Base-by-base conservation (phyloP, 2,888 invertebrate genomes). In the Mylabris sibirica region DNA sequence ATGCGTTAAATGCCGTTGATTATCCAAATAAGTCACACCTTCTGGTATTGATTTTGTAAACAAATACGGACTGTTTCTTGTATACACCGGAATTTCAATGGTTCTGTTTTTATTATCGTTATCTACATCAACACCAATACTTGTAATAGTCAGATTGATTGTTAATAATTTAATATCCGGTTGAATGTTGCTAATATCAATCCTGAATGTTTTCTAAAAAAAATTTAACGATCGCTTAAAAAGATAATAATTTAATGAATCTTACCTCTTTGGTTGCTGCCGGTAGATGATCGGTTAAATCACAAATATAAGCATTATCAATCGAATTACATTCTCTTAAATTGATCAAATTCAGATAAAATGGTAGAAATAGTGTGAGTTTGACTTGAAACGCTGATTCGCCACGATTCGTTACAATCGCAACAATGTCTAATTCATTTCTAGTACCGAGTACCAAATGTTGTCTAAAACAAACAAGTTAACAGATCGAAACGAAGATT, bases 341-440 rank as follows among this genome's bases (percentile, higher is more conserved):
- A 75, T 72, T 38, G 79, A 75, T 64, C 63, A 81, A 71, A 26
- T 77, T 76, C 11, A 76, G 65, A 26, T 73, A 65, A 6, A 63
- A 30, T 0, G 80, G 78, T 22, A 80, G 64, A 6, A 64, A 69
- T 14, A 84, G 60, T 3, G 74, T 70, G 2, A 83, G 67, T 59
- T 74, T 72, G 8, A 81, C 74, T 44, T 81, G 71, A 64, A 81
- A 84, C 6, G 85, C 85, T 5, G 83, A 79, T 67, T 85, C 85
- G 0, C 80, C 81, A 1, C 68, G 59, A 73, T 85, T 85, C n/a
- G 63, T 66, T 2, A 85, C 70, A 1, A 65, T 69, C 14, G 84
- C 75, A 20, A 75, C 76, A 64, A 85, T 66, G 12, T 71, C 68
- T 5, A 84, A 59, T 14, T 74, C 73, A 2, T 74, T 65, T 5